Conservation (phyloP, 2,797 vertebrate genomes). For the Limnodromus scolopaceus region DNA sequence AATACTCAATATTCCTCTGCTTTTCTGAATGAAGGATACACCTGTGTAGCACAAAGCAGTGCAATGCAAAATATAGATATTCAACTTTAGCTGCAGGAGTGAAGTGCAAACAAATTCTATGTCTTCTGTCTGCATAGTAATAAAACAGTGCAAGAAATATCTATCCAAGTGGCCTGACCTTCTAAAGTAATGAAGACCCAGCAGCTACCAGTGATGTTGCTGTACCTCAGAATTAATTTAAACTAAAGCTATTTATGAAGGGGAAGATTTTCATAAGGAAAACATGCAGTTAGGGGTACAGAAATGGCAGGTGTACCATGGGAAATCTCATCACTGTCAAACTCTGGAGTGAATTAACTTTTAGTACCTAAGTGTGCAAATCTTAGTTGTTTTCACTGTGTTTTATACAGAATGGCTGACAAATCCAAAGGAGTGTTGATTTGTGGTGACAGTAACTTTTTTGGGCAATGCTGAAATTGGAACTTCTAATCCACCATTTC, state of each 20-base stretch:
- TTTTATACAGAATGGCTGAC: background rate
- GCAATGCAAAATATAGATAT: background rate
- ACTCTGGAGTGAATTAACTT: background rate
- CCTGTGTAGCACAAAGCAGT: background rate
- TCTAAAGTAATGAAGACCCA: slow-evolving; percentile 17
- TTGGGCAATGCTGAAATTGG: background rate
- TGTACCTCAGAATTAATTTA: background rate
- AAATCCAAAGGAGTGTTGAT: background rate
- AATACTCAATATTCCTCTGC: background rate
- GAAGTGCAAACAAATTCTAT: background rate
- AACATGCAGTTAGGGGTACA: background rate
- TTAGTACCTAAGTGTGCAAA: background rate
- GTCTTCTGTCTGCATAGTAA: background rate
- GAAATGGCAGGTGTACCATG: background rate
- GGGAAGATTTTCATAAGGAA: slow-evolving; percentile 8
- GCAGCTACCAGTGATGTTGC: background rate
- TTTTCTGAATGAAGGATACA: background rate
- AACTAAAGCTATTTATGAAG: slow-evolving; percentile 8
- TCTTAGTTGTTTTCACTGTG: background rate
- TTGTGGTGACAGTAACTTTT: background rate
- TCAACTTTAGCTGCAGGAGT: background rate
- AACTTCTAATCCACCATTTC: background rate
- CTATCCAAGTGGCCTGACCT: slow-evolving; percentile 12
- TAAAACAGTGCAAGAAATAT: slow-evolving; percentile 21
- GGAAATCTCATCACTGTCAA: background rate